Percentiles rank a stretch among this genome's conserved stretches.
These are phyloP conservation scores for Australoheros scitulus DNA, from an alignment of 2,113 vertebrate species.

Conservation along the genomic window DNA sequence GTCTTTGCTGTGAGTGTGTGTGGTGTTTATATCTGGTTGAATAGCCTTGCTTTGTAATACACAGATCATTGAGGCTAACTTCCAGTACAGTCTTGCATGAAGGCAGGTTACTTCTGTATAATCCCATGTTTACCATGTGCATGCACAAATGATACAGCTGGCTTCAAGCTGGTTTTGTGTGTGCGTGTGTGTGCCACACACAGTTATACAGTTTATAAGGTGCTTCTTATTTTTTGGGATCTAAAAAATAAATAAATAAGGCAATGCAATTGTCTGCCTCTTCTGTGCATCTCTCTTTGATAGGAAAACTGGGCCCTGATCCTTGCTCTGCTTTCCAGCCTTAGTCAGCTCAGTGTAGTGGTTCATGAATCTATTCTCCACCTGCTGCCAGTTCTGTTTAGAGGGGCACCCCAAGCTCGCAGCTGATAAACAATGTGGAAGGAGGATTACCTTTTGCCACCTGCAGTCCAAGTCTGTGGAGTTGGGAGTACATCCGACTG, in stretches of 20 bases:
- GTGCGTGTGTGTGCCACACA: neutral
- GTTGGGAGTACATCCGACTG: neutral
- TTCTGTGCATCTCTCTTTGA: neutral
- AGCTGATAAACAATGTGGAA: neutral
- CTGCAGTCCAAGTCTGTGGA: neutral
- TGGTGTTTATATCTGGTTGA: conserved; percentile 46
- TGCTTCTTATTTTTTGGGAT: neutral
- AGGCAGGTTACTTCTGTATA: conserved; percentile 18
- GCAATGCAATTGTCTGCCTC: neutral
- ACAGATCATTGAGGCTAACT: conserved; percentile 61
- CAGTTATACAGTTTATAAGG: neutral
- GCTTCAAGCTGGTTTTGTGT: neutral
- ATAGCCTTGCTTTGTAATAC: conserved; percentile 43
- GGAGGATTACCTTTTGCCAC: neutral
- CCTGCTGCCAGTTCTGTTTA: conserved; percentile 4
- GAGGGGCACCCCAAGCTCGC: neutral
- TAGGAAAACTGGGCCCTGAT: neutral
- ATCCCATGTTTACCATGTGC: conserved; percentile 30
- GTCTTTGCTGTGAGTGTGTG: conserved; percentile 23
- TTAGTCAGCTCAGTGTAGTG: neutral
- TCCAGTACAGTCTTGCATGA: conserved; percentile 51
- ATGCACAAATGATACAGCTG: neutral
- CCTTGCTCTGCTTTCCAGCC: neutral
- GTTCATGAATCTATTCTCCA: conserved; percentile 2
- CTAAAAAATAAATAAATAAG: neutral